phyloP scores from a whole-genome alignment of 2,113 vertebrate species.

The Sardina pilchardus region DNA sequence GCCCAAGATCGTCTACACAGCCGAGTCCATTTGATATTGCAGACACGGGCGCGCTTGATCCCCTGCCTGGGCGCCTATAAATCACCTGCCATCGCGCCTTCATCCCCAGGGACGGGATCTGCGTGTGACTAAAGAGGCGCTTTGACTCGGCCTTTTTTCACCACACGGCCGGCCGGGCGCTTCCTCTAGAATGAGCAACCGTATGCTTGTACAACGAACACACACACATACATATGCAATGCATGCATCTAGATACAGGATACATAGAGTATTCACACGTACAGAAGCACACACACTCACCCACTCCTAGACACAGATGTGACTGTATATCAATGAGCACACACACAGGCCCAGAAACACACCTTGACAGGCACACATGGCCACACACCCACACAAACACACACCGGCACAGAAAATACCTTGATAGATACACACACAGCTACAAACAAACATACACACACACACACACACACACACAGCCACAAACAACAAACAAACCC shows the following conservation, averaged over 20 bases:
- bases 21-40: slow-evolving; percentile 5
- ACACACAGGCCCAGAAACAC: not conserved
- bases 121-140: slow-evolving; percentile 9
- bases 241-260: not conserved
- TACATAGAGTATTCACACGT: not conserved
- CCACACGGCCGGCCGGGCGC: not conserved
- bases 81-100: not conserved
- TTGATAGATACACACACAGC: too few relatives aligned
- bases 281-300: not conserved
- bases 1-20: not conserved
- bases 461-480: not conserved
- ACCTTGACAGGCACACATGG: not conserved
- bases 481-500: not conserved
- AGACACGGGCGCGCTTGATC: slow-evolving; percentile 10
- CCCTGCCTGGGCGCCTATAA: not conserved
- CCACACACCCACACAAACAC: not conserved
- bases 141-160: not conserved
- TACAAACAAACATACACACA: not conserved
- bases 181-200: not conserved
- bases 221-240: not conserved
- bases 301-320: not conserved
- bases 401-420: not conserved
- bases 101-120: not conserved
- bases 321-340: not conserved
- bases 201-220: not conserved